These are phyloP conservation scores for Sciurus niger DNA, from an alignment of 2,113 vertebrate species.

Conservation along the genomic window DNA sequence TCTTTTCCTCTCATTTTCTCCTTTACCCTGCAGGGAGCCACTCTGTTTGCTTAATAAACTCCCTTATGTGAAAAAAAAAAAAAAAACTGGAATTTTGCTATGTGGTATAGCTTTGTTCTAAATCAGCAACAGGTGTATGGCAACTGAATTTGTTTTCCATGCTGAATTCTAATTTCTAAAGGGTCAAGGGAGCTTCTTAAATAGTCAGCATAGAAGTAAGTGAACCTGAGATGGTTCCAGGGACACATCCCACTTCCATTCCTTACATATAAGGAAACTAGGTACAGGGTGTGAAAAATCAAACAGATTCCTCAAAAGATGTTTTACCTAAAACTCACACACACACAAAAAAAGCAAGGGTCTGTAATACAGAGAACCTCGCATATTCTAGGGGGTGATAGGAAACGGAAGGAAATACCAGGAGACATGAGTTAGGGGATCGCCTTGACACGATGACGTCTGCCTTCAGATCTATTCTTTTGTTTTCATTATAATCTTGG, in stretches of 20 bases:
- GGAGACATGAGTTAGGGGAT: neutral
- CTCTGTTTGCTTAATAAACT: no score
- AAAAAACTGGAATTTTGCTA: constrained; percentile 22
- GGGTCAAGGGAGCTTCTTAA: neutral
- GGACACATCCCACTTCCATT: neutral
- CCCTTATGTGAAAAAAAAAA: no score
- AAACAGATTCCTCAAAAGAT: constrained; percentile 26
- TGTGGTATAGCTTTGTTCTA: constrained; percentile 27
- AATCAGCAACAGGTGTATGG: constrained; percentile 44
- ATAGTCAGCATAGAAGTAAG: neutral
- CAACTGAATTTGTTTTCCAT: neutral
- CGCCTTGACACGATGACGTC: neutral
- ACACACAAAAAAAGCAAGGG: neutral
- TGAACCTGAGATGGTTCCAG: neutral
- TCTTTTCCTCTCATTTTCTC: no score
- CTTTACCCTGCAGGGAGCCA: no score
- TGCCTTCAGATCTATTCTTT: neutral
- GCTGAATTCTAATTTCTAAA: constrained; percentile 45
- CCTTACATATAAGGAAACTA: neutral
- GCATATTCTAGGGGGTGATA: neutral
- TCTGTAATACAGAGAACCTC: neutral
- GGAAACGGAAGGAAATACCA: neutral
- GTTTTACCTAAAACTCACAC: constrained; percentile 5
- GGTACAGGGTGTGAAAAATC: neutral
- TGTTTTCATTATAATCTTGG: constrained; percentile 30